Conservation (phyloP, 2,113 vertebrate genomes). For the Cheirogaleus medius region DNA sequence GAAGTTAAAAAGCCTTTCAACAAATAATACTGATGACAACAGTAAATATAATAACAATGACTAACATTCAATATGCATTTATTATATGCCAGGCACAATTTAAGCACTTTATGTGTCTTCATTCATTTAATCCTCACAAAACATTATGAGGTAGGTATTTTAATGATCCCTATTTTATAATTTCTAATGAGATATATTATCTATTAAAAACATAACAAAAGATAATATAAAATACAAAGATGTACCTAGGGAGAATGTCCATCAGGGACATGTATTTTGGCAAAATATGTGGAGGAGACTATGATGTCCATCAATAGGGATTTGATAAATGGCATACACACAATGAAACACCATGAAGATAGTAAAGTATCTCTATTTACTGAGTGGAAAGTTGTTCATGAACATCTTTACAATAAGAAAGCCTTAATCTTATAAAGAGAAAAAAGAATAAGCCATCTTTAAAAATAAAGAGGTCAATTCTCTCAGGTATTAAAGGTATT, state of each 20-base stretch:
- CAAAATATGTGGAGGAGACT: slow-evolving; percentile 23
- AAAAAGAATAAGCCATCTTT: slow-evolving; percentile 38
- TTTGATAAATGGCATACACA: not conserved
- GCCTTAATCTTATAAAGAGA: not conserved
- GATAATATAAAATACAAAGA: not conserved
- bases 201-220: slow-evolving; percentile 9
- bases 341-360: slow-evolving; percentile 1
- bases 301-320: not conserved
- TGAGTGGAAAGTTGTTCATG: not conserved
- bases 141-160: slow-evolving; percentile 64
- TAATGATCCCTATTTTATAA: not conserved
- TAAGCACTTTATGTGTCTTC: not conserved
- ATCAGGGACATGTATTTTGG: not conserved
- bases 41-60: not conserved
- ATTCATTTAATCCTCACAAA: slow-evolving; percentile 24
- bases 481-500: not conserved
- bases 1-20: slow-evolving; percentile 11
- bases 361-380: not conserved
- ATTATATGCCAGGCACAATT: slow-evolving; percentile 32
- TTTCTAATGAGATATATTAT: not conserved
- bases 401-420: not conserved
- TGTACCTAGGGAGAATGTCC: not conserved
- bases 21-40: not conserved
- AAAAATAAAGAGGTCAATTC: slow-evolving; percentile 22
- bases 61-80: not conserved